These are phyloP conservation scores for Pristionchus entomophagus DNA, from an alignment of 2,888 invertebrate species.

Conservation along the genomic window DNA sequence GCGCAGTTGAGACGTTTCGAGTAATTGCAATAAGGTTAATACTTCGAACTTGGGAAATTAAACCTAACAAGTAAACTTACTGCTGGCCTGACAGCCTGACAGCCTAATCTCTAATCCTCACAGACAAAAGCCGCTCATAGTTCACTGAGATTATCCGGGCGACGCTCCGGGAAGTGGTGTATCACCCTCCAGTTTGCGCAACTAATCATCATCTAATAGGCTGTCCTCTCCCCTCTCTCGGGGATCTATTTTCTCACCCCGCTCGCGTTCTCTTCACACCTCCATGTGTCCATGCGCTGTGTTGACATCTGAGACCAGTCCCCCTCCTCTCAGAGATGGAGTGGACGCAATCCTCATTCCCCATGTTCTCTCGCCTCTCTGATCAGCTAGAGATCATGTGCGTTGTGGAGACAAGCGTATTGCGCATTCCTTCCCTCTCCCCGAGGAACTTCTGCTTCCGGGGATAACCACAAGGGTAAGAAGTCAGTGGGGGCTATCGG, in stretches of 20 bases:
- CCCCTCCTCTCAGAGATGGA: no score
- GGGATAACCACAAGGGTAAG: conserved; percentile 22
- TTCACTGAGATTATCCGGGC: not conserved
- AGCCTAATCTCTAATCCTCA: no score
- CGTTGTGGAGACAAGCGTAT: no score
- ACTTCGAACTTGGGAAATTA: no score
- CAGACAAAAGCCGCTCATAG: not conserved
- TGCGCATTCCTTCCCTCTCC: not conserved
- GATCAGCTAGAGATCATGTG: no score
- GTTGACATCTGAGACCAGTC: conserved; percentile 39
- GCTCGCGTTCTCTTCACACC: not conserved
- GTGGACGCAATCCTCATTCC: no score
- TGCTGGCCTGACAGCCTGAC: no score
- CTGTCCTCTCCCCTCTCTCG: not conserved
- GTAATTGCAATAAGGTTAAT: no score
- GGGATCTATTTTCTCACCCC: conserved; percentile 18
- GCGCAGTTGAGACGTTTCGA: no score
- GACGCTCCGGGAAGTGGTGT: not conserved
- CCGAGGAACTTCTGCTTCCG: not conserved
- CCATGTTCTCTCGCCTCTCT: no score
- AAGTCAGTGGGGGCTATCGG: not conserved
- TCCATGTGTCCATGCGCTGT: not conserved
- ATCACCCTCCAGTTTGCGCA: not conserved
- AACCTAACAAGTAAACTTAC: no score
- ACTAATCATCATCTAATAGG: not conserved